These are phyloP conservation scores for Onychostoma macrolepis DNA, from an alignment of 2,113 vertebrate genomes.

Conservation along the genomic window DNA sequence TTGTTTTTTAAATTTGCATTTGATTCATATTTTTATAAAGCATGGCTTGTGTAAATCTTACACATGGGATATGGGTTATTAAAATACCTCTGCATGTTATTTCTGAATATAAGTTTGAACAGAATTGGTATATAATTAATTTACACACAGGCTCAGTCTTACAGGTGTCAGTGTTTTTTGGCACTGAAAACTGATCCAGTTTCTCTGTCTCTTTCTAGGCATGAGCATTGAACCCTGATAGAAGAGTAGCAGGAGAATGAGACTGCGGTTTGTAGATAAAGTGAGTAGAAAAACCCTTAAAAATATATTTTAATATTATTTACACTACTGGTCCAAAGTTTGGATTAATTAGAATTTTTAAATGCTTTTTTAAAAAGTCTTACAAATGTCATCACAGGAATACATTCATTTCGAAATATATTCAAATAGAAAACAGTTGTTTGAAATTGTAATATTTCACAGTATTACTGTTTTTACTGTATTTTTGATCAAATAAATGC, in stretches of 20 bases:
- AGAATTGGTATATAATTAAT: not conserved
- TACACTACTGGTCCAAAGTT: not conserved
- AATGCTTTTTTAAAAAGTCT: not conserved
- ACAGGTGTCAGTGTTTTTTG: not conserved
- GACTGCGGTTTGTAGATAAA: constrained; percentile 67
- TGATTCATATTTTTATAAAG: not conserved
- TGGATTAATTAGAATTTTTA: not conserved
- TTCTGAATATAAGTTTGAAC: not conserved
- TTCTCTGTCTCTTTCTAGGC: constrained; percentile 22
- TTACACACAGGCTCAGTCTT: not conserved
- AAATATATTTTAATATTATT: not conserved
- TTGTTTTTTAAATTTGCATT: not conserved
- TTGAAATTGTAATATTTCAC: not conserved
- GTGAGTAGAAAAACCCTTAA: constrained; percentile 56
- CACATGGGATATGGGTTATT: not conserved
- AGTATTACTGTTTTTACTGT: not conserved
- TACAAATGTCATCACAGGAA: not conserved
- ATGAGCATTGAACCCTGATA: constrained; percentile 28
- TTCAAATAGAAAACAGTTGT: not conserved
- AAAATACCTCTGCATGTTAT: not conserved
- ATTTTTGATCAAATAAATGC: not conserved
- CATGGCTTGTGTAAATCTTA: not conserved
- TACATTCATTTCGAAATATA: not conserved
- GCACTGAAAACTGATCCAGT: not conserved
- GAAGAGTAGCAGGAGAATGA: constrained; percentile 65